A percentile compares a stretch with the other conserved stretches of the same genome.
Conservation (phyloP, 2,113 vertebrate genomes). For the Gymnobelideus leadbeateri region DNA sequence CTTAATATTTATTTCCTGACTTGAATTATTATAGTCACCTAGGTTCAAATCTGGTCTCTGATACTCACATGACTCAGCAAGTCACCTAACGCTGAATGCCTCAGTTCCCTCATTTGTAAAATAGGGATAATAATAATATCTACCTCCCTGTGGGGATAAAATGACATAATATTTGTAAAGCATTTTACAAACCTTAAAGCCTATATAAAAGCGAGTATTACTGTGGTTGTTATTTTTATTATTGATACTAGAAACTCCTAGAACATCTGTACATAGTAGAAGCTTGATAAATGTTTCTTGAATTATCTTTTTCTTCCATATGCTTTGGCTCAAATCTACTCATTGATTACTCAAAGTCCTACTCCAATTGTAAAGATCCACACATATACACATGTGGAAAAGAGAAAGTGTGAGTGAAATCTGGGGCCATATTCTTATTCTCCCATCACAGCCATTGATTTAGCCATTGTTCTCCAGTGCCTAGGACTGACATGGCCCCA, state of each 20-base stretch:
- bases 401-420: not conserved
- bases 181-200: not conserved
- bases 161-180: not conserved
- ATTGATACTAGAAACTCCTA: not conserved
- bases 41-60: too few relatives aligned
- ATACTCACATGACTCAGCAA: not conserved
- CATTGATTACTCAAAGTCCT: not conserved
- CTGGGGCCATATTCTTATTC: not conserved
- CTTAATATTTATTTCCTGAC: too few relatives aligned
- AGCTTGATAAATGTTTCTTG: not conserved
- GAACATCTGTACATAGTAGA: not conserved
- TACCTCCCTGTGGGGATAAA: not conserved
- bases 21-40: too few relatives aligned
- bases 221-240: not conserved
- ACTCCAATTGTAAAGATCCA: not conserved
- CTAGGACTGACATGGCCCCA: not conserved
- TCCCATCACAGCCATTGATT: not conserved
- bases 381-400: not conserved
- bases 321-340: not conserved
- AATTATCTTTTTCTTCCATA: not conserved
- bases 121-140: too few relatives aligned
- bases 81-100: not conserved
- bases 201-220: not conserved
- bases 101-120: too few relatives aligned
- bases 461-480: not conserved